These are phyloP conservation scores for Sipha maydis DNA, from an alignment of 2,888 invertebrate species.

Conservation along the genomic window DNA sequence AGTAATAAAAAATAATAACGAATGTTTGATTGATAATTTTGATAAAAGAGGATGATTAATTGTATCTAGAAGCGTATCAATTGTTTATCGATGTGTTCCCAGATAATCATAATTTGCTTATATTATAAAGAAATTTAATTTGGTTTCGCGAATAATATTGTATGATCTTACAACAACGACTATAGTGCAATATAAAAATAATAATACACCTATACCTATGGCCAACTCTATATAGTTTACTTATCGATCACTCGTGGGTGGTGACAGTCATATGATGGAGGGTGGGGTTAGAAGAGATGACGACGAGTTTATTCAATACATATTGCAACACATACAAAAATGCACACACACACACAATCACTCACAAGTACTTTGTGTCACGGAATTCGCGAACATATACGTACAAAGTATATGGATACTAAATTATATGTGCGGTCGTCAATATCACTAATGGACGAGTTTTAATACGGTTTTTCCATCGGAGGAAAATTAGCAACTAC, in stretches of 20 bases:
- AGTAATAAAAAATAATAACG: too few species aligned
- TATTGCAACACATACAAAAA: neutral
- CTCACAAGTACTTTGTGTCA: neutral
- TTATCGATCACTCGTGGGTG: neutral
- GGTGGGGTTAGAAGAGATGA: neutral
- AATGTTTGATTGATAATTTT: too few species aligned
- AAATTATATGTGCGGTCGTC: neutral
- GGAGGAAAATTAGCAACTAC: neutral
- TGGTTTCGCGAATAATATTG: neutral
- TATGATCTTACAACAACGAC: neutral
- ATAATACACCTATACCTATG: neutral
- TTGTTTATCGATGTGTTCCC: too few species aligned
- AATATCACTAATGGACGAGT: neutral
- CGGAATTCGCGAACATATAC: neutral
- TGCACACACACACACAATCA: too few species aligned
- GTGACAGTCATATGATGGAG: neutral
- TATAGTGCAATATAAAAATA: neutral
- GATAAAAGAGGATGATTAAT: neutral
- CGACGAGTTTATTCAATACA: neutral
- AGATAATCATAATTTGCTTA: too few species aligned
- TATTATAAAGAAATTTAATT: too few species aligned
- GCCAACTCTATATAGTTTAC: neutral
- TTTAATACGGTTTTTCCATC: neutral
- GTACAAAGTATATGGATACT: neutral
- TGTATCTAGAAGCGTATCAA: too few species aligned